Conservation (phyloP, 2,888 invertebrate genomes). For the Leucophenga montana region DNA sequence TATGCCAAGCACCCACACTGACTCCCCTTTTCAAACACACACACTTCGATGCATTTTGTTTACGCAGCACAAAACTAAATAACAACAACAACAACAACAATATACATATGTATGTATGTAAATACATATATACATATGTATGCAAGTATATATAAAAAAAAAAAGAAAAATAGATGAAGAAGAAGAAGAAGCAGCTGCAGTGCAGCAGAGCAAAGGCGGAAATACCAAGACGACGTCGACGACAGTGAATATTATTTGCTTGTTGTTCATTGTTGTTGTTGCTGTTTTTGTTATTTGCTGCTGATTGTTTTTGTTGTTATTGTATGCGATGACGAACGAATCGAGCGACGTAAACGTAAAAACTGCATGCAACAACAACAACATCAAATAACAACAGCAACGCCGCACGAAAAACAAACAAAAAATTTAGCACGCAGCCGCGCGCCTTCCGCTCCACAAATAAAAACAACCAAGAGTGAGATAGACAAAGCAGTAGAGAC, state of each 20-base stretch:
- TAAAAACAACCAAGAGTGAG: constrained; percentile 19
- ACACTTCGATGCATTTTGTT: constrained; percentile 45
- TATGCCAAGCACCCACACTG: constrained; percentile 34
- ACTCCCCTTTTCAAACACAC: constrained; percentile 44
- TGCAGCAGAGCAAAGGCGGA: constrained; percentile 57
- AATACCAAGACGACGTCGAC: constrained; percentile 52
- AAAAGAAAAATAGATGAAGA: background rate
- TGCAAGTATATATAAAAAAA: background rate
- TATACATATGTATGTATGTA: no score
- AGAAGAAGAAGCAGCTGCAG: constrained; percentile 34
- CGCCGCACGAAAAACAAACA: constrained; percentile 65
- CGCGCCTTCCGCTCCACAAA: constrained; percentile 19
- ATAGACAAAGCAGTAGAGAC: no score
- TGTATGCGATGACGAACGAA: constrained; percentile 59
- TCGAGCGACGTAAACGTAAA: constrained; percentile 65
- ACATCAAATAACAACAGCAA: constrained; percentile 52
- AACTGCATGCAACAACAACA: constrained; percentile 36
- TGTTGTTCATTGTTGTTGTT: no score
- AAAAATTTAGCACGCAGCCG: constrained; percentile 45
- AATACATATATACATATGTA: no score
- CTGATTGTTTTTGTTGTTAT: constrained; percentile 1
- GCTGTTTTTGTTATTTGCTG: no score
- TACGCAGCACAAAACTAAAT: constrained; percentile 50
- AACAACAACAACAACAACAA: constrained; percentile 50
- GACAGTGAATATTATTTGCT: background rate